Conservation (phyloP, 2,888 invertebrate genomes). For the Mimumesa dahlbomi region DNA sequence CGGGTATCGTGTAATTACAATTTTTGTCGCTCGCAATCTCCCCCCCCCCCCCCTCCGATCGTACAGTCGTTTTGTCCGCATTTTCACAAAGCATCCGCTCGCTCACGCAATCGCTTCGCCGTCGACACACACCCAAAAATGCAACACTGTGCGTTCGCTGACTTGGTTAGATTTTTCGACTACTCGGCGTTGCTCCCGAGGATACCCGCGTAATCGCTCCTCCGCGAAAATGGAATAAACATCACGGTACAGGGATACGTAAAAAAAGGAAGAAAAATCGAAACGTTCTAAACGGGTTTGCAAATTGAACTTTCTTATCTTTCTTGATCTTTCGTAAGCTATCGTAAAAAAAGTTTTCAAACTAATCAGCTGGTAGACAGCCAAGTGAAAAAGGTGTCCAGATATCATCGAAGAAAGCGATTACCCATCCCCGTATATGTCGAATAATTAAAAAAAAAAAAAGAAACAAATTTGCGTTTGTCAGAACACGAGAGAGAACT, state of each 20-base stretch:
- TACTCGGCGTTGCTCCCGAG: constrained; percentile 4
- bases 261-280: not conserved
- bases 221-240: not conserved
- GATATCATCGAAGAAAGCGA: constrained; percentile 12
- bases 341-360: not conserved
- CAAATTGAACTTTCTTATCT: no score
- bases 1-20: not conserved
- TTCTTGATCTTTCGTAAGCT: no score
- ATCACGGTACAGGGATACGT: no score
- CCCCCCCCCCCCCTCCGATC: no score
- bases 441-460: no score
- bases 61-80: not conserved
- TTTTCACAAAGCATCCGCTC: not conserved
- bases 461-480: not conserved
- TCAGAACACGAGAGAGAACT: not conserved
- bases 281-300: no score
- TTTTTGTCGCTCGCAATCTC: not conserved
- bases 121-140: constrained; percentile 1
- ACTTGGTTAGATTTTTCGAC: not conserved
- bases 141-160: not conserved
- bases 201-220: constrained; percentile 4
- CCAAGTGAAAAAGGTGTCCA: not conserved
- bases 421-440: not conserved
- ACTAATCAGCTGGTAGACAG: not conserved
- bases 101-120: not conserved